phyloP scores from a whole-genome alignment of 2,113 vertebrate species.

The Pseudopipra pipra region DNA sequence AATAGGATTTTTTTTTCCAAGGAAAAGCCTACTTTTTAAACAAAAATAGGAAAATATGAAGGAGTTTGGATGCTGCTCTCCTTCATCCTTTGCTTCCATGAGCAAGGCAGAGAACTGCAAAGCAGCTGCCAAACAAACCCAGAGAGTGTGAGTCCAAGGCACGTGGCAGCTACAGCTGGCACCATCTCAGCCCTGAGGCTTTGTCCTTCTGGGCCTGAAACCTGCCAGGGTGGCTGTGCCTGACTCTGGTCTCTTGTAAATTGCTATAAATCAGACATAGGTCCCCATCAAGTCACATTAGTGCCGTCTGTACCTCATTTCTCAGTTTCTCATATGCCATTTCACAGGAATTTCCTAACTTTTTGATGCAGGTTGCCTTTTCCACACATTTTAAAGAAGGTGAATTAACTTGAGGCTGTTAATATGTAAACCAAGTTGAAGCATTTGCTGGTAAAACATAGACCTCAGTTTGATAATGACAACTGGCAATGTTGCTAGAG shows the following conservation, averaged over 20 bases:
- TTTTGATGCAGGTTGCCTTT: not conserved
- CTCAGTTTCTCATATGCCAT: not conserved
- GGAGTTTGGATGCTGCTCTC: not conserved
- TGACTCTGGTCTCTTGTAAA: not conserved
- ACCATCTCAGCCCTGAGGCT: rapidly evolving
- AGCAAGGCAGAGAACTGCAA: not conserved
- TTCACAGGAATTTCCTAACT: not conserved
- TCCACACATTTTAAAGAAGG: not conserved
- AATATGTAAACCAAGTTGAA: not conserved
- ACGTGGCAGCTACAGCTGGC: not conserved
- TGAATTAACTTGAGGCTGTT: not conserved
- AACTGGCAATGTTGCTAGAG: not conserved
- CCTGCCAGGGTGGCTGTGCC: not conserved
- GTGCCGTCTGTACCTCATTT: not conserved
- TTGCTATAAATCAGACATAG: not conserved
- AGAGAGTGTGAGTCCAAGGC: not conserved
- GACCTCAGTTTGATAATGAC: not conserved
- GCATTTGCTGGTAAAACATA: not conserved
- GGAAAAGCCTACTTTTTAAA: not conserved
- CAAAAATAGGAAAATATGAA: not conserved
- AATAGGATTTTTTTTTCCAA: not conserved
- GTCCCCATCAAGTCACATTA: not conserved
- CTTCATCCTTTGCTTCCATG: not conserved
- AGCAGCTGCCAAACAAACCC: not conserved
- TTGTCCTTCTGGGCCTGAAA: not conserved